Base-by-base conservation (phyloP, 2,888 invertebrate genomes). In the Pinctada fucata region DNA sequence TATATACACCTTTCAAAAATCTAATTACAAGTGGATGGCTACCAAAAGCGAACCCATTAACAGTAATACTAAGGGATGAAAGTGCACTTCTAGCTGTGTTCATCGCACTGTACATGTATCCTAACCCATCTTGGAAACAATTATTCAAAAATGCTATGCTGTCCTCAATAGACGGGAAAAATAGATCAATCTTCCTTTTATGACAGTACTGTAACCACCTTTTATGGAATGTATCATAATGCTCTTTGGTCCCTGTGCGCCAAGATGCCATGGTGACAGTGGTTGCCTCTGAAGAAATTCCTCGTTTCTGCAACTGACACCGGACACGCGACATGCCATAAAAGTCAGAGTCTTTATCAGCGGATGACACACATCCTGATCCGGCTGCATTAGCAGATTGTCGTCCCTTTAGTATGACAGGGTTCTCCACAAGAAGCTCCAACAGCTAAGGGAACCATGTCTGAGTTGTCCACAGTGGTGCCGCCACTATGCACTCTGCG, bases 1-100 rank as follows among this genome's bases (percentile, higher is more conserved):
- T 70, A 50, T 63, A 82, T n/a, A 83, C 78, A 47, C 83, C 83
- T 67, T 73, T 83, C 75, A 83, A 49, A 80, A 78, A 83, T 67
- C 80, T 51, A 45, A 81, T 72, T 2, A 83, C 74, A 6, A 72
- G n/a, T 16, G 81, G 81, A 79, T 83, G 78, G 10, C 71, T 70
- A 4, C 78, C 78, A 64, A 76, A 72, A 47, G 75, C 5, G 71
- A 76, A 74, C 4, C 58, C 49, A 10, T 65, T 71, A 64, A 72
- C 16, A 67, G 48, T 45, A 8, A 81, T 67, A 16, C 78, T 74
- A 82, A 58, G 73, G 65, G 81, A 75, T 13, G 79, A 83, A 31
- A 83, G 52, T 49, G 80, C 76, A n/a, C 74, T 52, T 72, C 81
- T 64, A 2, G 80, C 72, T 52, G 72, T 79, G 66, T 83, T 83